Evolutionary conservation across 2,888 invertebrate species (phyloP).

Genomic region (Eilema caniola): DNA sequence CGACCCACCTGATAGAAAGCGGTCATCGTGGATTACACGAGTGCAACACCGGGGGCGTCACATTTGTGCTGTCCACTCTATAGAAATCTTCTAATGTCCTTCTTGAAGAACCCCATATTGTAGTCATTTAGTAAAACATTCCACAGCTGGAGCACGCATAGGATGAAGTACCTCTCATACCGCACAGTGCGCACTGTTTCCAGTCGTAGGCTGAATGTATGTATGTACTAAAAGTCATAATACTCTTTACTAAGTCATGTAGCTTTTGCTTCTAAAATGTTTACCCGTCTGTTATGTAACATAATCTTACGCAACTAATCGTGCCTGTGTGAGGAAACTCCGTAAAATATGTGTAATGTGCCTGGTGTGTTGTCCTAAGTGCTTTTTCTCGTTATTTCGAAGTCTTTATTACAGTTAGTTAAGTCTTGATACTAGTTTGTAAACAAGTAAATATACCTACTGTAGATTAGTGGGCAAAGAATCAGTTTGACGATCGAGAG

Average conservation of each 20-base stretch:
- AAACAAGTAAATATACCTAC: background rate
- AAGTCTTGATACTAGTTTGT: background rate
- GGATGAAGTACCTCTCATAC: no score
- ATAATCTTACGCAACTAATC: conserved; percentile 4
- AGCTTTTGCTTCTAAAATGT: background rate
- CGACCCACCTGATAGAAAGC: no score
- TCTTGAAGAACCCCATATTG: no score
- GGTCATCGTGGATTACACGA: no score
- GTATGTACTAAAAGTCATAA: background rate
- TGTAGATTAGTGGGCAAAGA: no score
- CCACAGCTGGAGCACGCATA: no score
- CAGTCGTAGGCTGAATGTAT: no score
- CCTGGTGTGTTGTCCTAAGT: background rate
- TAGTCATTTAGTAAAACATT: no score
- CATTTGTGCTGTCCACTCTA: no score
- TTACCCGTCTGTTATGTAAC: background rate
- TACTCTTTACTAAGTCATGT: background rate
- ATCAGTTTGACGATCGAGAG: background rate
- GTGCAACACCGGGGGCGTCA: no score
- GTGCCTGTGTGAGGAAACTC: background rate
- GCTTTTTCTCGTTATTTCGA: background rate
- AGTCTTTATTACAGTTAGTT: background rate
- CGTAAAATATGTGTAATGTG: background rate
- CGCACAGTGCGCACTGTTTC: no score
- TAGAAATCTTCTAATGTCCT: no score